These are phyloP conservation scores for Coregonus clupeaformis DNA, from an alignment of 2,113 vertebrate species.

Conservation along the genomic window DNA sequence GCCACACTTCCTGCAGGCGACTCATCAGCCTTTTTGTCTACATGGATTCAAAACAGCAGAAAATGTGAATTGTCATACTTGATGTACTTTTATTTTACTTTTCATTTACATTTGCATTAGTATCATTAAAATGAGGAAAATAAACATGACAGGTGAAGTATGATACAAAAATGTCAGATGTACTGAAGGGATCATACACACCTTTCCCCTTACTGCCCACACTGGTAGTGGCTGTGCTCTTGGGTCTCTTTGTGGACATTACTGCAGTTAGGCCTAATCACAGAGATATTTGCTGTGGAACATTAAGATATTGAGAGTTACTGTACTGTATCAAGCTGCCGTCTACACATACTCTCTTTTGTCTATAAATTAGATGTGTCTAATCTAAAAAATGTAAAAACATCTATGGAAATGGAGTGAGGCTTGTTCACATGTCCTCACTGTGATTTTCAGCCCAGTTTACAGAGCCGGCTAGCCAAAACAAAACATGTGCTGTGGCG, in stretches of 20 bases:
- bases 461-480: too few relatives aligned
- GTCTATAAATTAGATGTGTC: too few relatives aligned
- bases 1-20: neutral
- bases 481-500: conserved; percentile 12
- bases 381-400: too few relatives aligned
- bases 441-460: neutral
- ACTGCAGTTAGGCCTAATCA: conserved; percentile 15
- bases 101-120: neutral
- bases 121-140: neutral
- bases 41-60: conserved; percentile 2
- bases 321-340: neutral
- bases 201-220: conserved; percentile 50
- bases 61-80: neutral
- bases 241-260: conserved; percentile 63
- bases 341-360: too few relatives aligned
- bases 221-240: conserved; percentile 19
- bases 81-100: neutral
- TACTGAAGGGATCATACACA: conserved; percentile 18
- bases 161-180: neutral
- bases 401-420: too few relatives aligned
- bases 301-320: neutral
- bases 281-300: neutral
- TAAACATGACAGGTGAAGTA: neutral
- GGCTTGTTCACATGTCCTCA: too few relatives aligned
- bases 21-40: conserved; percentile 35